These are phyloP conservation scores for Cotesia typhae DNA, from an alignment of 1,140 invertebrate genomes.

Conservation along the genomic window DNA sequence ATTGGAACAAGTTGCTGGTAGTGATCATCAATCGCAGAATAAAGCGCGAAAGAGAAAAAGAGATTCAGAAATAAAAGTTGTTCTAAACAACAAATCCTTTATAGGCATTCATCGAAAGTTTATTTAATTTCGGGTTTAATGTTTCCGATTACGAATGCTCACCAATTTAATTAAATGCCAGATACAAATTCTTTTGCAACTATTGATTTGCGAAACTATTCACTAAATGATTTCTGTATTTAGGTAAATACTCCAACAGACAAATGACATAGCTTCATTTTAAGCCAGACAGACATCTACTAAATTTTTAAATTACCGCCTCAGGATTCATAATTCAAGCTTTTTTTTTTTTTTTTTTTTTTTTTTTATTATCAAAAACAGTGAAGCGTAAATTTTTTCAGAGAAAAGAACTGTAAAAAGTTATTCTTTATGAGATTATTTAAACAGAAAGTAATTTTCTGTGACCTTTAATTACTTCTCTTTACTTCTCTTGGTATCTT, in stretches of 20 bases:
- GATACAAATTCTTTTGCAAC: slow-evolving; percentile 7
- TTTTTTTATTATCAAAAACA: not conserved
- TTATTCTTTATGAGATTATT: slow-evolving; percentile 19
- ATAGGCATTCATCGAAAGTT: slow-evolving; percentile 7
- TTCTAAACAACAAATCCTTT: not conserved
- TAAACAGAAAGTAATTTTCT: slow-evolving; percentile 13
- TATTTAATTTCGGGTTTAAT: slow-evolving; percentile 32
- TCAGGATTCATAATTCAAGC: not conserved
- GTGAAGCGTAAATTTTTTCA: not conserved
- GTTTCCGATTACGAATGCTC: slow-evolving; percentile 4
- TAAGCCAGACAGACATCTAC: not conserved
- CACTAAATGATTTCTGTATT: not conserved
- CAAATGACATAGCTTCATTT: slow-evolving; percentile 9
- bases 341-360: not conserved
- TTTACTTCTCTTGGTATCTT: slow-evolving; percentile 2
- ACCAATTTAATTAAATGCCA: not conserved
- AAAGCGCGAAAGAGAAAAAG: not conserved
- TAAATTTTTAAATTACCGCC: not conserved
- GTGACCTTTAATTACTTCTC: slow-evolving; percentile 26
- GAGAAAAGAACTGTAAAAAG: not conserved
- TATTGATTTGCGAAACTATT: not conserved
- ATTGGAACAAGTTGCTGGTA: not conserved
- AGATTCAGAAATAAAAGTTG: not conserved
- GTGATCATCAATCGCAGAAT: not conserved
- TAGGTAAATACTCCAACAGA: not conserved